These are phyloP conservation scores for Paelopatides confundens DNA, from an alignment of 53 echinoderm and acorn worm genomes.

Conservation along the genomic window DNA sequence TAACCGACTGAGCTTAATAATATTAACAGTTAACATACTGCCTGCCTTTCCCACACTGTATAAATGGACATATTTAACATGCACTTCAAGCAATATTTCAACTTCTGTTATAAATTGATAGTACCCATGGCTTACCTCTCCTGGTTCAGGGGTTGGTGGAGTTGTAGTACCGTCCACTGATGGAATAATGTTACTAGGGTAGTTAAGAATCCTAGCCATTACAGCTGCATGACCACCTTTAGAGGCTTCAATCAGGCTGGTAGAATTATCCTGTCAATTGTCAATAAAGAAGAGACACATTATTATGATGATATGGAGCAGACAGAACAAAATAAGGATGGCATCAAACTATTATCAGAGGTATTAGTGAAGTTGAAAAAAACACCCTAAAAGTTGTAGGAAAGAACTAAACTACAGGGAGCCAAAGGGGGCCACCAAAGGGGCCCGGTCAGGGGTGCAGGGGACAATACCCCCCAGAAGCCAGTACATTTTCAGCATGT, in stretches of 20 bases:
- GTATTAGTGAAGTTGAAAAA: too few species aligned
- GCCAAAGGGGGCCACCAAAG: too few species aligned
- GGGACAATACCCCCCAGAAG: too few species aligned
- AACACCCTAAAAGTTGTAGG: too few species aligned
- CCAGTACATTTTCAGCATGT: too few species aligned
- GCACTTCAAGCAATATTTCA: too few species aligned
- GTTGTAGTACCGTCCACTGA: slow-evolving; percentile 87
- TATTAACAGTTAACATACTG: not conserved
- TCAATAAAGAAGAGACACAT: not conserved
- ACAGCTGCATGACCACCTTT: slow-evolving; percentile 95
- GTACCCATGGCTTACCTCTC: slow-evolving; percentile 72
- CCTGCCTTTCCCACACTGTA: not conserved
- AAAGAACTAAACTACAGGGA: too few species aligned
- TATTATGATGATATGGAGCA: not conserved
- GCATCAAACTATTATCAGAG: too few species aligned
- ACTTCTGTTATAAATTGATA: too few species aligned
- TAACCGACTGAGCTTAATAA: not conserved
- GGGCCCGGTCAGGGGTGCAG: too few species aligned
- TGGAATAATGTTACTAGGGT: slow-evolving; percentile 87
- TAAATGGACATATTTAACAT: not conserved
- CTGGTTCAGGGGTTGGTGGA: slow-evolving; percentile 91
- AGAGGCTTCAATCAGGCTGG: slow-evolving; percentile 96
- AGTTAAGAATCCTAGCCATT: slow-evolving; percentile 86
- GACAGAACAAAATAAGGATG: too few species aligned
- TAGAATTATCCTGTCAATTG: slow-evolving; percentile 94